Conservation (phyloP, 1,140 invertebrate species). For the Brachionus plicatilis region DNA sequence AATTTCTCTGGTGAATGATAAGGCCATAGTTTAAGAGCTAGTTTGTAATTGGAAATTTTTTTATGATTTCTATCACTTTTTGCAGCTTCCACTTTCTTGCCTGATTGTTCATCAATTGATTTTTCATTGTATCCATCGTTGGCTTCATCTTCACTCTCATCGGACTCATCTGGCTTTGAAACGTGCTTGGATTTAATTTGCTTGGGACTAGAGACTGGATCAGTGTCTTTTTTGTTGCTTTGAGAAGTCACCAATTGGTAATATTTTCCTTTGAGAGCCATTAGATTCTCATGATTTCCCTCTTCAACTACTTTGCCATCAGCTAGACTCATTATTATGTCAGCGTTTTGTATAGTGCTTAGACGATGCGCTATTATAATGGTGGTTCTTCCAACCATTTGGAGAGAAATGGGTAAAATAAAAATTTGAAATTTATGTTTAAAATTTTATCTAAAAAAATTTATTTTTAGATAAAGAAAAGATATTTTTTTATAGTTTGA, state of each 20-base stretch:
- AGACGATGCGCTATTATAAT: constrained; percentile 59
- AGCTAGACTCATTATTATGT: constrained; percentile 59
- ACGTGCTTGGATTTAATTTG: background rate
- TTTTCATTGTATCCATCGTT: no score
- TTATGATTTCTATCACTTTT: background rate
- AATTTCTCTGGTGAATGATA: constrained; percentile 14
- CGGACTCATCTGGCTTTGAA: background rate
- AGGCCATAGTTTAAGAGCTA: constrained; percentile 1
- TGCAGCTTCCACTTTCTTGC: background rate
- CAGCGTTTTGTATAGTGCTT: constrained; percentile 61
- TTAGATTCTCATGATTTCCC: constrained; percentile 57
- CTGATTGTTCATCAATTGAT: background rate
- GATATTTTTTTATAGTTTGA: no score
- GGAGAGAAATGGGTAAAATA: no score
- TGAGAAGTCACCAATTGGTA: constrained; percentile 30
- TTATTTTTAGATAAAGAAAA: no score
- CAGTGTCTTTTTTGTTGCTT: background rate
- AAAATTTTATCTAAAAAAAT: no score
- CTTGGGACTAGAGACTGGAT: background rate
- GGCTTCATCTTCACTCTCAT: background rate
- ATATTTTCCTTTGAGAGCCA: constrained; percentile 43
- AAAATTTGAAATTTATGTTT: no score
- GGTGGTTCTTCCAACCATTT: constrained; percentile 53
- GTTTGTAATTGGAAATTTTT: background rate
- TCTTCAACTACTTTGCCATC: constrained; percentile 58